Conservation (phyloP, 2,888 invertebrate species). For the Cheilosia vernalis region DNA sequence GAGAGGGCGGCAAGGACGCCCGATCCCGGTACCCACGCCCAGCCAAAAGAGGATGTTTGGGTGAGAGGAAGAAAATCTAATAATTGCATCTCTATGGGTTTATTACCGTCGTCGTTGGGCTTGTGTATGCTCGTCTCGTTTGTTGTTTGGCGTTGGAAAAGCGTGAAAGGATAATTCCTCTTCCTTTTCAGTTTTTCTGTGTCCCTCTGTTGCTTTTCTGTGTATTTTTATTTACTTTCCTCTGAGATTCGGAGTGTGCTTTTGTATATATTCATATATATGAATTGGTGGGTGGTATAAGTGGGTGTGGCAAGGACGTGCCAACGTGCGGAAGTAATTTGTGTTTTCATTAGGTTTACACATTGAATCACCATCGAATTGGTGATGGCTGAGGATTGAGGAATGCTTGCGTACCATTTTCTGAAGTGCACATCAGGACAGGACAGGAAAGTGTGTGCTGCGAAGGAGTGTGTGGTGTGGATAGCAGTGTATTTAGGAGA, state of each 20-base stretch:
- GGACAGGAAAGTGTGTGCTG: slow-evolving; percentile 28
- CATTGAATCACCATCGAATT: slow-evolving; percentile 71
- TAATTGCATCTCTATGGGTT: slow-evolving; percentile 78
- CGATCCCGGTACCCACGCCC: slow-evolving; percentile 9
- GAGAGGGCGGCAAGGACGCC: slow-evolving; percentile 37
- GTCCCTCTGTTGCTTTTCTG: slow-evolving; percentile 30
- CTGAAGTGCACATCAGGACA: slow-evolving; percentile 34
- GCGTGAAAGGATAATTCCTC: slow-evolving; percentile 71
- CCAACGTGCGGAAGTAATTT: slow-evolving; percentile 82
- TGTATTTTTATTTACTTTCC: slow-evolving; percentile 67
- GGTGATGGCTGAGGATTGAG: slow-evolving; percentile 50
- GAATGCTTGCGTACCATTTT: slow-evolving; percentile 37
- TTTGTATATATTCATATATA: slow-evolving; percentile 20
- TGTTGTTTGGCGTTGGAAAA: slow-evolving; percentile 44
- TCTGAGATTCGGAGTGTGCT: slow-evolving; percentile 49
- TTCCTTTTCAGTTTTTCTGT: background rate
- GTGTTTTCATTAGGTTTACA: slow-evolving; percentile 81
- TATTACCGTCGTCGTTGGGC: slow-evolving; percentile 72
- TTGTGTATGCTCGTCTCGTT: slow-evolving; percentile 27
- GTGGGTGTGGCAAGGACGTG: slow-evolving; percentile 78
- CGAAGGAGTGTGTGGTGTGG: slow-evolving; percentile 16
- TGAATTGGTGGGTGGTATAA: slow-evolving; percentile 19
- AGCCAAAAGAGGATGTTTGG: slow-evolving; percentile 38
- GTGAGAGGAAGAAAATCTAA: slow-evolving; percentile 77
- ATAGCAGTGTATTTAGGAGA: slow-evolving; percentile 82